Evolutionary conservation across 2,113 vertebrate genomes (phyloP), one percentile per base, ranked within the genome.

Genomic region (Megatriorchis doriae): DNA sequence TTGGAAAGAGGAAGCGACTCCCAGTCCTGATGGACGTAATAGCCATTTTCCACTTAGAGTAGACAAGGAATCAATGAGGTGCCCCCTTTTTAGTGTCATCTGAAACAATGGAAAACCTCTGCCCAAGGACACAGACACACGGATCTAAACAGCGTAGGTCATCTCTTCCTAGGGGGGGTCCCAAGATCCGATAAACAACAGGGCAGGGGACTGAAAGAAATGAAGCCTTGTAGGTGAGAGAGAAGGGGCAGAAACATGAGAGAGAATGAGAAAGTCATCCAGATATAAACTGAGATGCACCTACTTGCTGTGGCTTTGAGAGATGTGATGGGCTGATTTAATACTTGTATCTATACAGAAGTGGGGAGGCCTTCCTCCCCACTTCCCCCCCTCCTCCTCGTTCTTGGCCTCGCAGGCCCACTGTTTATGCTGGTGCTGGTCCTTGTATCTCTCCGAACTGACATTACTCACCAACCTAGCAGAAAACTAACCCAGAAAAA

Each of bases 141-240:
- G 79, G 40, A 63, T 63, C 26, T 84, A 55, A 94, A 65, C 26
- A 56, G 68, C 0, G 0, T 29, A 78, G 73, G 62, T 72, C 78
- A 61, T 59, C 70, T 82, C 23, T 43, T 85, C 70, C 87, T 82
- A 5, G 8, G 16, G 11, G 9, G 13, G 9, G 11, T 36, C 34
- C 18, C 0, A 0, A 78, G 59, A 71, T 61, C 34, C 0, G 0
- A 38, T 32, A 45, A 68, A 47, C 0, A 4, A 25, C 25, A 36
- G 40, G 61, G 40, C 36, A 75, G 55, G 11, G 25, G 9, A 66
- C 36, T 83, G 53, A 53, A 79, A 34, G 71, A 80, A 88, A 42
- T 10, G 4, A 67, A 89, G 68, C 17, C 34, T 40, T 38, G 25
- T 11, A 73, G 1, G 0, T 59, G 16, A 92, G 26, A 85, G 8